These are phyloP conservation scores for Scaeva pyrastri DNA, from an alignment of 2,888 invertebrate species.

Conservation along the genomic window DNA sequence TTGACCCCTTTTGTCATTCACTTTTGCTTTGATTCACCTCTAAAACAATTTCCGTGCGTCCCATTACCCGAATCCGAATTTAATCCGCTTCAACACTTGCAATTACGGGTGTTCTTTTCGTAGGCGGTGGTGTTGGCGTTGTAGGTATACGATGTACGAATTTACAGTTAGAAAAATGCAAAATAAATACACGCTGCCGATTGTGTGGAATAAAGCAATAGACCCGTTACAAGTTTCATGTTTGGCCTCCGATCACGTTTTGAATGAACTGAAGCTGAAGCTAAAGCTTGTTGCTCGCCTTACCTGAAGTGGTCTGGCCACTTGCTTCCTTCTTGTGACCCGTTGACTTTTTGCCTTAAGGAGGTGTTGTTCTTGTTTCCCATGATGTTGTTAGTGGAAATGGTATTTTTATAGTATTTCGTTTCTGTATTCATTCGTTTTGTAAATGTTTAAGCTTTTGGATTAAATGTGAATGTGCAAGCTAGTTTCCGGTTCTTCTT, in stretches of 20 bases:
- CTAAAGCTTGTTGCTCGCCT: conserved; percentile 43
- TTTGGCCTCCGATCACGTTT: conserved; percentile 60
- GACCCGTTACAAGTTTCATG: conserved; percentile 35
- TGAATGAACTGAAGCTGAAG: conserved; percentile 40
- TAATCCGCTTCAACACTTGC: conserved; percentile 54
- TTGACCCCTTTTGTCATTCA: conserved; percentile 51
- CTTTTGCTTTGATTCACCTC: conserved; percentile 59
- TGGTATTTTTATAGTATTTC: conserved; percentile 29
- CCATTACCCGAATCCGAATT: conserved; percentile 12
- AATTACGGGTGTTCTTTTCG: background rate
- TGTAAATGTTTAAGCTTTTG: background rate
- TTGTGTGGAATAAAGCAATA: conserved; percentile 10
- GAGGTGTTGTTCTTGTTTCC: conserved; percentile 20
- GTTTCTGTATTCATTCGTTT: conserved; percentile 18
- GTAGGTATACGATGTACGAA: conserved; percentile 29
- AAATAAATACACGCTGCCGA: conserved; percentile 19
- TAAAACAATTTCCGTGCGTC: conserved; percentile 30
- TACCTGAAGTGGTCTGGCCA: background rate
- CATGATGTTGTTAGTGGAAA: conserved; percentile 20
- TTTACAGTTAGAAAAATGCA: conserved; percentile 32
- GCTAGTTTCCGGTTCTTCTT: too few species aligned
- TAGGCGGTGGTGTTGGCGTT: too few species aligned
- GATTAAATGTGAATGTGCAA: too few species aligned
- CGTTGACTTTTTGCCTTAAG: conserved; percentile 58
- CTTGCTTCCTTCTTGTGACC: conserved; percentile 13